Percentiles rank a stretch among this genome's conserved stretches.
phyloP scores from a whole-genome alignment of 2,113 vertebrate species.

The Notechis scutatus region DNA sequence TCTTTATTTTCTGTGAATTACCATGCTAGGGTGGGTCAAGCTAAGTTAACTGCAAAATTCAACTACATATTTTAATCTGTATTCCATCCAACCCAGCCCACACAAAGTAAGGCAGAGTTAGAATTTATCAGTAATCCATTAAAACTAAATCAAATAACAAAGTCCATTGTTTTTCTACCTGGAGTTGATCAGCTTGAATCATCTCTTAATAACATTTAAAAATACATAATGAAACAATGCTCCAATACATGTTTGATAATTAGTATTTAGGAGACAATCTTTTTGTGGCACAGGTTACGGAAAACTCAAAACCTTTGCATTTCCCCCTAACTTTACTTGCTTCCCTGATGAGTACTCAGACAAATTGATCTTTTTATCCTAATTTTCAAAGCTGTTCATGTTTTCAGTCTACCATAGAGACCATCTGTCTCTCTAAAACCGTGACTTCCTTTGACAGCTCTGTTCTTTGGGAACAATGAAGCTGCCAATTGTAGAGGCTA shows the following conservation, averaged over 20 bases:
- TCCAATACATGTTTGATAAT: not conserved
- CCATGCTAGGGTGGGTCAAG: not conserved
- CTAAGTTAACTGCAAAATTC: not conserved
- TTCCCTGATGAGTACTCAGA: not conserved
- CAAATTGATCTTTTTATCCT: not conserved
- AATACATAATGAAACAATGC: constrained; percentile 9
- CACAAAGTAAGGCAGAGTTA: not conserved
- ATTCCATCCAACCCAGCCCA: not conserved
- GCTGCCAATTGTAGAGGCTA: constrained; percentile 15
- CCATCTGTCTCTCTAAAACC: constrained; percentile 17
- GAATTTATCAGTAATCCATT: not conserved
- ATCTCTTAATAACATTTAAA: not conserved
- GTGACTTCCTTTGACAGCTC: constrained; percentile 16
- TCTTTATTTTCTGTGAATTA: not conserved
- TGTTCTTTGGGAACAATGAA: constrained; percentile 13
- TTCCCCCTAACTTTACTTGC: constrained; percentile 12
- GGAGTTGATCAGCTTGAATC: not conserved
- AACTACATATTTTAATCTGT: not conserved
- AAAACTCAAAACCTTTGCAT: constrained; percentile 30
- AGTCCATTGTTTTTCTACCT: not conserved
- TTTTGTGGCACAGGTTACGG: not conserved
- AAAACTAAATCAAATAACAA: not conserved
- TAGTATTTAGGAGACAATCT: not conserved
- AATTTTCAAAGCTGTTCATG: constrained; percentile 38
- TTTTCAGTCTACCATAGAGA: constrained; percentile 31